These are phyloP conservation scores for Chrysoperla carnea DNA, from an alignment of 1,140 invertebrate species.

Conservation along the genomic window DNA sequence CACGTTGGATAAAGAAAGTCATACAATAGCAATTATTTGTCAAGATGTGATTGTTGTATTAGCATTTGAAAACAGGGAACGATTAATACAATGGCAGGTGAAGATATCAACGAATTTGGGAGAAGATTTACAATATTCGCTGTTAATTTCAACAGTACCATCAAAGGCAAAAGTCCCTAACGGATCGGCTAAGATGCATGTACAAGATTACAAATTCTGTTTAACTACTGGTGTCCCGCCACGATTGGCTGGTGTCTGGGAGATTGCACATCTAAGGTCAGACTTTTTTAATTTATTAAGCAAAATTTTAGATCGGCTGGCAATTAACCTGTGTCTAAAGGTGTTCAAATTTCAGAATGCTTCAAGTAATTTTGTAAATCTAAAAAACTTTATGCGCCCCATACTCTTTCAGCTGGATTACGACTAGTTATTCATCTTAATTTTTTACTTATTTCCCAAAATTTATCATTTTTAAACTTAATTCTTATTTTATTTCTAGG, in stretches of 20 bases:
- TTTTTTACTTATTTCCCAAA: not conserved
- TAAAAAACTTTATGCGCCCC: not conserved
- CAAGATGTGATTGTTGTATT: constrained; percentile 75
- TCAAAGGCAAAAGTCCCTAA: constrained; percentile 46
- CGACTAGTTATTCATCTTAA: too few relatives aligned
- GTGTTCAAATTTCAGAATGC: too few relatives aligned
- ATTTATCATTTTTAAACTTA: constrained; percentile 4
- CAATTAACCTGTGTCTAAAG: too few relatives aligned
- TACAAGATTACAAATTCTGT: constrained; percentile 63
- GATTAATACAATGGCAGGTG: constrained; percentile 77
- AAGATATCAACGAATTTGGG: constrained; percentile 64
- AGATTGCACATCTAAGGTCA: constrained; percentile 47
- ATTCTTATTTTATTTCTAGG: too few relatives aligned
- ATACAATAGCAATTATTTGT: constrained; percentile 80
- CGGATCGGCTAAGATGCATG: constrained; percentile 61
- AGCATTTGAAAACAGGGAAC: constrained; percentile 74
- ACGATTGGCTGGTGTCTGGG: constrained; percentile 54
- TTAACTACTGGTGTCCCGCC: constrained; percentile 68
- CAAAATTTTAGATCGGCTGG: too few relatives aligned
- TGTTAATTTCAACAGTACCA: constrained; percentile 58
- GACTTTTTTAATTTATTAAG: too few relatives aligned
- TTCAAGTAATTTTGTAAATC: not conserved
- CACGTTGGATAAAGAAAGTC: constrained; percentile 77
- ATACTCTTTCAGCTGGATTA: too few relatives aligned
- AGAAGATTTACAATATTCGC: constrained; percentile 64